Evolutionary conservation across 92 coral and sea anemone genomes (phyloP), one percentile per base, ranked within the genome.

Genomic region (Paragorgia papillata): DNA sequence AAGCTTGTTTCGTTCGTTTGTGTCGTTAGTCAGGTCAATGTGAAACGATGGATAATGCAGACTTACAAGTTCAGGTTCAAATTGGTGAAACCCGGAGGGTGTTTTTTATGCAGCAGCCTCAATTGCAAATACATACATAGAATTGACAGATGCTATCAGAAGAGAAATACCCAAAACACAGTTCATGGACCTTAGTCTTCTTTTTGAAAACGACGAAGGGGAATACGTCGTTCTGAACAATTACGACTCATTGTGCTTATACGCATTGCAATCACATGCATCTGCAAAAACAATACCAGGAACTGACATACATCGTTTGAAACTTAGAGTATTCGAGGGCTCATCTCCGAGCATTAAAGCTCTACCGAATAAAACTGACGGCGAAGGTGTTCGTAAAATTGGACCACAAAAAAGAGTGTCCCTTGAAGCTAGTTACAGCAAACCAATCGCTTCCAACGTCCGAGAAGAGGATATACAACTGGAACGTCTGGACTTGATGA

Each of bases 161-260:
- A 20, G 57, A 40, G 74, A 66, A 66, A 66, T 66, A 7, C 74
- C 74, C 18, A 66, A 66, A 66, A 66, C 74, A 41, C 8, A 21
- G 31, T 41, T 41, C 20, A 66, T 66, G 57, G 74, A 66, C 8
- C 41, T 66, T 44, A 66, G 74, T 27, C 74, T 66, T 21, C 57
- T 66, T 9, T 41, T n/a, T n/a, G 74, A 66, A 66, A 66, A 66
- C 41, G 74, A 66, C 57, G 74, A 66, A 35, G 74, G 74, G 9
- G 74, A 66, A 41, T 66, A 37, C 21, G 74, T 66, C 40, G 57
- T 66, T 37, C 21, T 66, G 31, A 39, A 66, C 74, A 66, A 48
- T 49, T 1, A 14, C 74, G 57, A 66, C 37, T 21, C 32, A 3
- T 66, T 66, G 15, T 66, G 74, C 40, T 41, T 66, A 27, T 56